These are phyloP conservation scores for Adelphocoris suturalis DNA, from an alignment of 2,888 invertebrate species.

Conservation along the genomic window DNA sequence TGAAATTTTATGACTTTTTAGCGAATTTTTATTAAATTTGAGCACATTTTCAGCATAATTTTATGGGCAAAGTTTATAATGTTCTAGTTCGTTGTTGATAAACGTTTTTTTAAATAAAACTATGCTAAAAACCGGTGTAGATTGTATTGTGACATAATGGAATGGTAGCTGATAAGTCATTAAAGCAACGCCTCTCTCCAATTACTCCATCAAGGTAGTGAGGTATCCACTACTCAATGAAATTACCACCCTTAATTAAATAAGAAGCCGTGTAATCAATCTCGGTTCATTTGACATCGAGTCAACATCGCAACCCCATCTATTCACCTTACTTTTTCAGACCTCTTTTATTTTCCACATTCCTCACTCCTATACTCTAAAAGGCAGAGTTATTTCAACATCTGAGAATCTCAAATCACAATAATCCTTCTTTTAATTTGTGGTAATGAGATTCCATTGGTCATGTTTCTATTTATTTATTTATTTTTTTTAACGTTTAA, in stretches of 20 bases:
- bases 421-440: neutral
- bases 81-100: too few relatives aligned
- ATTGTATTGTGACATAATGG: neutral
- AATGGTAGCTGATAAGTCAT: neutral
- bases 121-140: too few relatives aligned
- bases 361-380: neutral
- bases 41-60: too few relatives aligned
- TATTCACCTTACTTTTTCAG: neutral
- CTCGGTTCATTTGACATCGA: slow-evolving; percentile 33
- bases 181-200: neutral
- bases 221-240: neutral
- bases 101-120: too few relatives aligned
- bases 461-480: too few relatives aligned
- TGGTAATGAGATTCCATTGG: too few relatives aligned
- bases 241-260: slow-evolving; percentile 44
- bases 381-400: neutral
- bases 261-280: slow-evolving; percentile 46
- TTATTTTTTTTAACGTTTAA: too few relatives aligned
- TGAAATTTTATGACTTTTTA: too few relatives aligned
- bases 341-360: neutral
- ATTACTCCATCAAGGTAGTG: neutral
- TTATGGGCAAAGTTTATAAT: too few relatives aligned
- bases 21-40: too few relatives aligned
- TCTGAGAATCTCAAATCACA: neutral
- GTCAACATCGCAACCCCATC: neutral